Evolutionary conservation across 53 echinoderm and acorn worm genomes (phyloP).

Genomic region (Hippasteria phrygiana): DNA sequence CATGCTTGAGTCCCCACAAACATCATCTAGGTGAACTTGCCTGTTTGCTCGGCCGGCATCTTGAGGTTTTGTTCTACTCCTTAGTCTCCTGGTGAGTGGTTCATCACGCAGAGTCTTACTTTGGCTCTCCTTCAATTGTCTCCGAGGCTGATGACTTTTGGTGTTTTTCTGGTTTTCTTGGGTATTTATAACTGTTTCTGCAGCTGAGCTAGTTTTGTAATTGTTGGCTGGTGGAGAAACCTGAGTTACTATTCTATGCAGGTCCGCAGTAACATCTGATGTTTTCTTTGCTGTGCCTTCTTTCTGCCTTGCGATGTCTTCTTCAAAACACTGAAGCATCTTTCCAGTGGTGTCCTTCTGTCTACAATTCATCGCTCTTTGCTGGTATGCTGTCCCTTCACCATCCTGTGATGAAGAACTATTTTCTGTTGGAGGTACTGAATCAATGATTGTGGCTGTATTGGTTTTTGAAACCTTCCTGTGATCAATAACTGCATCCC

Average conservation of each 20-base stretch:
- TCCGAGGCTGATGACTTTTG: neutral
- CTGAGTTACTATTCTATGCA: too few species aligned
- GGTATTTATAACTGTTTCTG: neutral
- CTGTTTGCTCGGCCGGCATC: neutral
- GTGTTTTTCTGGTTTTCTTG: neutral
- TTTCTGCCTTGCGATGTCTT: neutral
- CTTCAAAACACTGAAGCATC: neutral
- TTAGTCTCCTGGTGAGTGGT: conserved; percentile 15
- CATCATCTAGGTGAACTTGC: neutral
- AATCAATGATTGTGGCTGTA: neutral
- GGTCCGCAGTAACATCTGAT: neutral
- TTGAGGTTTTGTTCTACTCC: conserved; percentile 22
- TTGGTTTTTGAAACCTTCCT: neutral
- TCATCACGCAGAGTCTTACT: neutral
- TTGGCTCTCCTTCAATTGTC: neutral
- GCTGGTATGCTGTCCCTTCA: neutral
- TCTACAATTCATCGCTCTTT: neutral
- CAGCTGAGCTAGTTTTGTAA: neutral
- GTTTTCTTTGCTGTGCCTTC: neutral
- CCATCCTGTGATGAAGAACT: neutral
- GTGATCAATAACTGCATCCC: neutral
- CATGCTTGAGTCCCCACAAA: neutral
- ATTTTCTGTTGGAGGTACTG: neutral
- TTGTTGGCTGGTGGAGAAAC: neutral
- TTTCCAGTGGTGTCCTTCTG: neutral